Base-by-base conservation (phyloP, 2,797 vertebrate genomes). In the Anniella stebbinsi region DNA sequence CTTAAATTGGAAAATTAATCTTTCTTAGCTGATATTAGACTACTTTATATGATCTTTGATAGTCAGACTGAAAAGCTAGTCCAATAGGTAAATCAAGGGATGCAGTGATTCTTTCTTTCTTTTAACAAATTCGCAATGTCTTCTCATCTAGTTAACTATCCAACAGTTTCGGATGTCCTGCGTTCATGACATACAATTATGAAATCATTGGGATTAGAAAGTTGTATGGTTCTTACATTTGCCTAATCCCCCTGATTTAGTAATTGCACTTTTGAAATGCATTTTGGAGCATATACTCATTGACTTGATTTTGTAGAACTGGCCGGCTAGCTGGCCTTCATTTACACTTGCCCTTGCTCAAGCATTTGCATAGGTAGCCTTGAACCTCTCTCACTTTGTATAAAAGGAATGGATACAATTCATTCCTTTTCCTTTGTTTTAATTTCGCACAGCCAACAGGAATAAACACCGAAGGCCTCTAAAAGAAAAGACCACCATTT, bases 401-500 rank as follows among this genome's bases (percentile, higher is more conserved):
- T 45, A 69, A 80, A 38, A 60, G n/a, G 36, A 33, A 4, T 57
- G 48, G 66, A 78, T 30, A 70, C 21, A 86, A 80, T 60, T 57
- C 38, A 76, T 51, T 41, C 30, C n/a, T 67, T 28, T 54, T 69
- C 10, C 38, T 12, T 54, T 78, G 36, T 89, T 70, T 86, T 48
- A n/a, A 84, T 73, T 66, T 73, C n/a, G 21, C 13, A 18, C 25
- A 63, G 84, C 54, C 67, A 80, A 73, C 38, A 45, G 15, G 36
- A 89, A 70, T 60, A 66, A 80, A 36, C 77, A 83, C 33, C 36
- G 41, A 84, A n/a, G 3, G 36, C 25, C 23, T 77, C 57, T 84
- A 38, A 87, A 67, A 84, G 63, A 63, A 18, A 89, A 86, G 48
- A 38, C 63, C 51, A 66, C 41, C 60, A 91, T 82, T 86, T 86